phyloP scores from a whole-genome alignment of 2,888 invertebrate species.

The Amiota minor region DNA sequence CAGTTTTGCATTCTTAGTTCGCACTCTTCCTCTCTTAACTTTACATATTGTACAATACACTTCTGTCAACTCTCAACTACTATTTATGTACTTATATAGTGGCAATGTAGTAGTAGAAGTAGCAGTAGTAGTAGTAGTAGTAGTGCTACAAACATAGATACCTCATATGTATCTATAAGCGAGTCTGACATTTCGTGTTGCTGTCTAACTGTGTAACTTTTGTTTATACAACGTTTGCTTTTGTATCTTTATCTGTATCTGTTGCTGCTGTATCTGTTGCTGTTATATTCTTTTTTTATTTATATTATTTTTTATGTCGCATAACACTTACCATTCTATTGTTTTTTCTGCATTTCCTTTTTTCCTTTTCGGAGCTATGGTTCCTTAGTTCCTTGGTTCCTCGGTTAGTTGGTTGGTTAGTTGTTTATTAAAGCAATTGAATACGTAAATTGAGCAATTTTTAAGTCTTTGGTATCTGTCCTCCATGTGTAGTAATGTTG shows the following conservation, averaged over 20 bases:
- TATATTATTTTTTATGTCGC: conserved; percentile 39
- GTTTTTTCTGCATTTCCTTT: background rate
- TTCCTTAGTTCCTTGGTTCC: conserved; percentile 32
- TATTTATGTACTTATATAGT: background rate
- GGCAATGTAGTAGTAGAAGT: conserved; percentile 42
- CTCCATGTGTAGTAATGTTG: too few species aligned
- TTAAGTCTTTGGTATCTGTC: too few species aligned
- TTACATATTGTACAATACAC: background rate
- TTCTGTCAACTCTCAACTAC: too few species aligned
- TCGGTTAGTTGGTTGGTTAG: conserved; percentile 39
- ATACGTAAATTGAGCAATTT: too few species aligned
- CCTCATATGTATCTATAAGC: background rate
- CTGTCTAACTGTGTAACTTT: conserved; percentile 50
- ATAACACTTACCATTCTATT: conserved; percentile 22
- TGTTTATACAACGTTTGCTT: conserved; percentile 29
- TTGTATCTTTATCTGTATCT: conserved; percentile 24
- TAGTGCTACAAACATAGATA: too few species aligned
- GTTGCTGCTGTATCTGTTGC: conserved; percentile 32
- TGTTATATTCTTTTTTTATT: conserved; percentile 31
- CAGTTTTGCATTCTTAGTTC: background rate
- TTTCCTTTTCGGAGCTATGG: conserved; percentile 1
- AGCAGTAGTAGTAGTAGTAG: conserved; percentile 25
- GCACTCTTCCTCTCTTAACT: background rate
- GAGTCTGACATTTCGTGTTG: conserved; percentile 51
- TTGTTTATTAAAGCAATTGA: conserved; percentile 19